Evolutionary conservation across 35 echinoderm and acorn worm genomes (phyloP), one percentile per base, ranked within the genome.

Genomic region (Heliocidaris erythrogramma): DNA sequence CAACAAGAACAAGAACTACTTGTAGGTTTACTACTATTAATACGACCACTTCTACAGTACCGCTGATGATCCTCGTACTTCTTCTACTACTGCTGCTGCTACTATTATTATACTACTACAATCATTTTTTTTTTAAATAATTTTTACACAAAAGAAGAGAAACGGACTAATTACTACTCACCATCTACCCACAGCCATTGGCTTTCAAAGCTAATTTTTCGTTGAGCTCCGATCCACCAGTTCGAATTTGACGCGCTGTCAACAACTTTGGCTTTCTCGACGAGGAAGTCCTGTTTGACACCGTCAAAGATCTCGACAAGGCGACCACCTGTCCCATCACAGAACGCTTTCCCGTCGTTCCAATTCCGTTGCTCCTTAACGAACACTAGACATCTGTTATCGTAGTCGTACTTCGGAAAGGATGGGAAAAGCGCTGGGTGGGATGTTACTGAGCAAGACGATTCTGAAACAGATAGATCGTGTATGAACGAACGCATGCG

Each of bases 211-310:
- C 30, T 24, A 16, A 1, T 24, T 12, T 89, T 48, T 89, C 87
- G 31, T 27, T 89, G 30, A 7, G 87, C 87, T 47, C 87, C 87
- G 4, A 89, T 89, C 87, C 87, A 89, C 87, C 87, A 89, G 87
- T 89, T 89, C 31, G 32, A 18, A 16, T 30, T 16, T 9, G 87
- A 48, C 14, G 47, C 21, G 7, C 31, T 47, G 29, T 32, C 47
- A 6, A 48, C 47, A 89, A 5, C 31, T 17, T n/a, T 89, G 2
- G 87, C 87, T 32, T 32, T 89, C 31, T 32, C 31, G 47, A 89
- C 87, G 4, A 89, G 87, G 87, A 32, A 48, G 11, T 89, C 14
- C 87, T 89, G 87, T 27, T 89, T 89, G 12, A 89, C 87, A 32
- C 47, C 32, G 87, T 89, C 47, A 14, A 31, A 16, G 47, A 89